A percentile compares a stretch with the other conserved stretches of the same genome.
phyloP scores from a whole-genome alignment of 2,888 invertebrate genomes.

The Lycaena phlaeas region DNA sequence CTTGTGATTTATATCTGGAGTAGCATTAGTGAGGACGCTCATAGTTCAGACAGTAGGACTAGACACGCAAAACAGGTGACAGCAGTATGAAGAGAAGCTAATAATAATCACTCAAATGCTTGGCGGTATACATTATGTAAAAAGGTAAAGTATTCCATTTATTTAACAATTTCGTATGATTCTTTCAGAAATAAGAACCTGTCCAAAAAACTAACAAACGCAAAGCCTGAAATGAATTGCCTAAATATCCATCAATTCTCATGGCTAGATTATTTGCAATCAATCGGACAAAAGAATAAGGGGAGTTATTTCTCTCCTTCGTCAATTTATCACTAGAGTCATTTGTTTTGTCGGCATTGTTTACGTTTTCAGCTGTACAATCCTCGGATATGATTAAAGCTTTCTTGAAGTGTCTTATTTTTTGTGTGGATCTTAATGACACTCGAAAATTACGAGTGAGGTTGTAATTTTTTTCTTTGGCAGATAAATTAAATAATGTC shows the following conservation, averaged over 20 bases:
- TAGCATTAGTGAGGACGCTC: too few relatives aligned
- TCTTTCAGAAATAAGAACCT: too few relatives aligned
- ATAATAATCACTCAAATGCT: too few relatives aligned
- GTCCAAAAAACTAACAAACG: too few relatives aligned
- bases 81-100: too few relatives aligned
- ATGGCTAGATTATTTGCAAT: slow-evolving; percentile 57
- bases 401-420: slow-evolving; percentile 22
- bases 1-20: too few relatives aligned
- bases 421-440: slow-evolving; percentile 28
- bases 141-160: too few relatives aligned
- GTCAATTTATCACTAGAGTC: slow-evolving; percentile 50
- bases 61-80: not conserved
- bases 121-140: too few relatives aligned
- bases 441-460: slow-evolving; percentile 17
- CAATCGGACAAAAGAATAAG: slow-evolving; percentile 54
- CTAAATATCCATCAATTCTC: slow-evolving; percentile 35
- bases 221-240: slow-evolving; percentile 7
- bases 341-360: slow-evolving; percentile 45
- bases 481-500: slow-evolving; percentile 1
- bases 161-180: too few relatives aligned
- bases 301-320: slow-evolving; percentile 42
- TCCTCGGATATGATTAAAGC: slow-evolving; percentile 18
- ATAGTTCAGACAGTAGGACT: too few relatives aligned
- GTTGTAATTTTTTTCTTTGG: slow-evolving; percentile 4
- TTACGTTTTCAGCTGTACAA: slow-evolving; percentile 24